Percentiles rank a stretch among this genome's conserved stretches.
These are phyloP conservation scores for Petromus typicus DNA, from an alignment of 2,113 vertebrate species.

Conservation along the genomic window DNA sequence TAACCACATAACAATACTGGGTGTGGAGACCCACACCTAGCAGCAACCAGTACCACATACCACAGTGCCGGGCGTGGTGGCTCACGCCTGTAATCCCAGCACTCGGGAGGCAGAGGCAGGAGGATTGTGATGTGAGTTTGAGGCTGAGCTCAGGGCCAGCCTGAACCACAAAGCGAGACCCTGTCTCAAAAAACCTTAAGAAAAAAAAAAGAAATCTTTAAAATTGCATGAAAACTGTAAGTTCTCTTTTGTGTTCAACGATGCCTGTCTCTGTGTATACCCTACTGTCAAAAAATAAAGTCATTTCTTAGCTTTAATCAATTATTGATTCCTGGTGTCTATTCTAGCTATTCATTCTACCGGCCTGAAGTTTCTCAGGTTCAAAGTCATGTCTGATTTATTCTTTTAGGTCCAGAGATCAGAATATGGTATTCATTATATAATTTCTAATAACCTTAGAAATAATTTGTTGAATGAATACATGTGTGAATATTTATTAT, in stretches of 20 bases:
- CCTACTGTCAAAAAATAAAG: slow-evolving; percentile 6
- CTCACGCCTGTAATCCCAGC: too few relatives aligned
- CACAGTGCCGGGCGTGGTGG: too few relatives aligned
- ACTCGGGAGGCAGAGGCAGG: too few relatives aligned
- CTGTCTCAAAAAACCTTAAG: too few relatives aligned
- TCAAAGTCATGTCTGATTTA: not conserved
- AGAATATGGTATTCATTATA: not conserved
- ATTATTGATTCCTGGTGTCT: not conserved
- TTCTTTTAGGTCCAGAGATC: not conserved
- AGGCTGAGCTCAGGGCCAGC: too few relatives aligned
- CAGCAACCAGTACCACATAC: too few relatives aligned
- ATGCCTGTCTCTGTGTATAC: not conserved
- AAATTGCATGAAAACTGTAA: not conserved
- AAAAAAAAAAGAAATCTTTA: slow-evolving; percentile 30
- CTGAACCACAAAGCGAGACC: too few relatives aligned
- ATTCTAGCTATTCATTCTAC: not conserved
- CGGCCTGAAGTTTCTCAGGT: not conserved
- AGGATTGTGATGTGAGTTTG: too few relatives aligned
- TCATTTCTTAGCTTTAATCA: not conserved
- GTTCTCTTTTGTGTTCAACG: slow-evolving; percentile 45
- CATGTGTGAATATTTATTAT: not conserved
- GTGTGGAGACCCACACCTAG: too few relatives aligned
- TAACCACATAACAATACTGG: too few relatives aligned
- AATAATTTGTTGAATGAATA: not conserved
- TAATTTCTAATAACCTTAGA: not conserved